phyloP scores from a whole-genome alignment of 2,113 vertebrate genomes.

The Mustelus asterias region DNA sequence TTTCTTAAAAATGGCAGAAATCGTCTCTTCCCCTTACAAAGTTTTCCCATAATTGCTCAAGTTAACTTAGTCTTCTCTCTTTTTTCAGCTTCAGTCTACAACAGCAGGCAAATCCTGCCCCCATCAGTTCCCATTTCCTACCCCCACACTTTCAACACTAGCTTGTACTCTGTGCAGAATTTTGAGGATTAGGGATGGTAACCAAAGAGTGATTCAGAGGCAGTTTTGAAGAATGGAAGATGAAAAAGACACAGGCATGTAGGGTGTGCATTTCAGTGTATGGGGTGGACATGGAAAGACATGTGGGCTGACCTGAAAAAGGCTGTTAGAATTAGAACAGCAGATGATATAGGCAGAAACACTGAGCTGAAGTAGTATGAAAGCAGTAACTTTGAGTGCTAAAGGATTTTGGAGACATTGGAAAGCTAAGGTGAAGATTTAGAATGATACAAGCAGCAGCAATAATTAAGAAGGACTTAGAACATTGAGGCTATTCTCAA shows the following conservation, averaged over 20 bases:
- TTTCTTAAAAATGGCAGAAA: not conserved
- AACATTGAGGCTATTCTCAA: not conserved
- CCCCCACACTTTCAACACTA: not conserved
- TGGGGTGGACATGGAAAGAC: not conserved
- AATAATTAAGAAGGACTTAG: not conserved
- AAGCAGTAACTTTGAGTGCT: not conserved
- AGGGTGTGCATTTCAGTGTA: not conserved
- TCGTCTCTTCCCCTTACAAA: not conserved
- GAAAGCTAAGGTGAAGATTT: too few species aligned
- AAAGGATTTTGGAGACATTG: not conserved
- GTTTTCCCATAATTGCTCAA: not conserved
- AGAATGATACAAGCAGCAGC: too few species aligned
- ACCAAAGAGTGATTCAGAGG: not conserved
- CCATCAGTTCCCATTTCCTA: not conserved
- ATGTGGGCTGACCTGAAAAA: not conserved
- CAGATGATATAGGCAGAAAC: not conserved
- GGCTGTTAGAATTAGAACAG: not conserved
- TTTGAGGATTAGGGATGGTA: not conserved
- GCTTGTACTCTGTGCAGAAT: too few species aligned
- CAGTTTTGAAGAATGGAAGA: not conserved
- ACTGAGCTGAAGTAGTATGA: not conserved
- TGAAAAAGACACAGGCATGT: not conserved
- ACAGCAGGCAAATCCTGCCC: not conserved
- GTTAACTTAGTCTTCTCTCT: not conserved
- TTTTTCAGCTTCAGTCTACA: not conserved